phyloP scores from a whole-genome alignment of 2,113 vertebrate species.

The Anoura caudifer region DNA sequence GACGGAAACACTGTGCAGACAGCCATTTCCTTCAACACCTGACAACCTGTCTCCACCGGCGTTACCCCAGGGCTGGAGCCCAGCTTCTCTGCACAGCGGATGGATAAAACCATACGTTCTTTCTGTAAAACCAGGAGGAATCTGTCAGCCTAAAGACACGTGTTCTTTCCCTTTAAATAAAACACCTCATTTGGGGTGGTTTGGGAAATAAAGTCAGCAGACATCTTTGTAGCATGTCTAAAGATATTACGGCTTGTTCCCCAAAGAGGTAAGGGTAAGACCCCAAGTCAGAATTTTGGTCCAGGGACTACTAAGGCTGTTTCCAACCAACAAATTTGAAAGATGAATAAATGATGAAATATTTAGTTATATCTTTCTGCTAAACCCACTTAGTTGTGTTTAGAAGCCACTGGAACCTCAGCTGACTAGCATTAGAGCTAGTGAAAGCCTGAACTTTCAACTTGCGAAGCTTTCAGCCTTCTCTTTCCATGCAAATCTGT shows the following conservation, averaged over 20 bases:
- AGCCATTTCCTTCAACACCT: not conserved
- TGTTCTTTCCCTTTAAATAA: conserved; percentile 53
- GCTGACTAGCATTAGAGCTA: conserved; percentile 11
- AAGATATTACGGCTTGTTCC: not conserved
- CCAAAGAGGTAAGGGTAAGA: conserved; percentile 17
- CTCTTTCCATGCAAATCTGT: conserved; percentile 26
- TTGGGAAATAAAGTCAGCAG: conserved; percentile 39
- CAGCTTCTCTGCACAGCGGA: not conserved
- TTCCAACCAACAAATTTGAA: conserved; percentile 57
- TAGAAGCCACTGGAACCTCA: conserved; percentile 46
- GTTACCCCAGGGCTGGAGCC: not conserved
- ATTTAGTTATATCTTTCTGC: conserved; percentile 38
- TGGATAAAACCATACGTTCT: not conserved
- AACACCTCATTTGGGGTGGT: conserved; percentile 36
- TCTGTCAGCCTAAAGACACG: conserved; percentile 34
- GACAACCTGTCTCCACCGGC: not conserved
- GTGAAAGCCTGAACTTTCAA: conserved; percentile 51
- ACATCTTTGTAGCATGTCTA: not conserved
- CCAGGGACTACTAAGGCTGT: conserved; percentile 32
- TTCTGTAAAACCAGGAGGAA: conserved; percentile 27
- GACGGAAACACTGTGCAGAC: not conserved
- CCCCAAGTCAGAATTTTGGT: not conserved
- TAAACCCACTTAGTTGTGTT: conserved; percentile 46
- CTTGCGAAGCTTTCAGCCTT: conserved; percentile 57
- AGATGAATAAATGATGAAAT: conserved; percentile 57